A percentile compares a stretch with the other conserved stretches of the same genome.
Conservation (phyloP, 2,888 invertebrate species). For the Tipula helvola region DNA sequence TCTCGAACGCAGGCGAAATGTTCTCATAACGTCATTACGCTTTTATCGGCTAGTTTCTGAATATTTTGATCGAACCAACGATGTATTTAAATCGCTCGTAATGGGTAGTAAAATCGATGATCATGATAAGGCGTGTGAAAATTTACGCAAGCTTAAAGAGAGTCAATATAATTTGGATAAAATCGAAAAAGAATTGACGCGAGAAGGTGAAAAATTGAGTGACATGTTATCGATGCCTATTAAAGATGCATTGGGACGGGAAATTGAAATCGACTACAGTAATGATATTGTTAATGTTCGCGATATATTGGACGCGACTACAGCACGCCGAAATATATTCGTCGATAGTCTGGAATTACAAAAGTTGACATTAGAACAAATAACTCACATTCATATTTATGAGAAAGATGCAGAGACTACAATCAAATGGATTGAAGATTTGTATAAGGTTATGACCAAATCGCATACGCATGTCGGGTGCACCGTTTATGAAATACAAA, state of each 20-base stretch:
- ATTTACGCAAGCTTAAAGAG: constrained; percentile 45
- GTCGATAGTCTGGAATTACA: constrained; percentile 64
- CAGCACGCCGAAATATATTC: constrained; percentile 55
- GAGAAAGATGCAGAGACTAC: constrained; percentile 66
- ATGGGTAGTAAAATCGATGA: constrained; percentile 47
- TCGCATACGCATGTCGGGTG: constrained; percentile 62
- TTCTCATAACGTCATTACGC: constrained; percentile 58
- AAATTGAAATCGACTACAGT: constrained; percentile 54
- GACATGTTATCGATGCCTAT: constrained; percentile 67
- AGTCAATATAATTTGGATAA: constrained; percentile 47
- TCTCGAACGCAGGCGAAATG: constrained; percentile 57
- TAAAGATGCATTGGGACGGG: constrained; percentile 62
- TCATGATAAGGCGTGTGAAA: constrained; percentile 42
- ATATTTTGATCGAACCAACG: constrained; percentile 53
- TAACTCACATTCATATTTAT: constrained; percentile 59
- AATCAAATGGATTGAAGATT: constrained; percentile 62
- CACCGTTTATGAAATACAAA: constrained; percentile 56
- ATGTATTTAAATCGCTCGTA: constrained; percentile 52
- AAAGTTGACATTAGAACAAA: constrained; percentile 64
- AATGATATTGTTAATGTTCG: constrained; percentile 59
- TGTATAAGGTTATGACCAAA: constrained; percentile 55
- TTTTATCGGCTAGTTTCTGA: constrained; percentile 65
- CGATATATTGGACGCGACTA: constrained; percentile 55
- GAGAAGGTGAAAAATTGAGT: constrained; percentile 63
- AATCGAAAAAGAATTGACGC: constrained; percentile 52